Evolutionary conservation across 2,113 vertebrate species (phyloP), one percentile per base, ranked within the genome.

Genomic region (Puma concolor): DNA sequence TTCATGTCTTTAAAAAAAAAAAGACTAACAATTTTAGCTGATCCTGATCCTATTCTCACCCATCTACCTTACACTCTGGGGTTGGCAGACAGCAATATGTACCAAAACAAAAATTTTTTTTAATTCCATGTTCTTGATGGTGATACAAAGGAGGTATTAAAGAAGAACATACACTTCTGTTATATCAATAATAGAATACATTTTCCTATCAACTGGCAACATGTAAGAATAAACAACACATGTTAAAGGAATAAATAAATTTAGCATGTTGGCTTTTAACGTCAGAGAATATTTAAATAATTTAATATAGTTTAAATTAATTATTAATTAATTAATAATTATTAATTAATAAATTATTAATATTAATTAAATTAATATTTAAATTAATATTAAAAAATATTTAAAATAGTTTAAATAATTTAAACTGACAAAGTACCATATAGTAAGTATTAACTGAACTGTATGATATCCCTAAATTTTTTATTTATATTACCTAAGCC

Each of bases 401-500:
- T n/a, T n/a, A n/a, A n/a, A n/a, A n/a, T n/a, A n/a, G n/a, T n/a
- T n/a, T n/a, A n/a, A n/a, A n/a, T n/a, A n/a, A 31, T 92, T 97
- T 97, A 88, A 93, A 77, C 29, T 84, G n/a, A 8, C 83, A 90
- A 96, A n/a, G 29, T 52, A 92, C 12, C 25, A n/a, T 67, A 92
- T 1, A 67, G 1, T 90, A 94, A 95, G 63, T 94, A 92, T 87
- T 91, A 93, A 96, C 25, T 93, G 8, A 84, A 92, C 33, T 77
- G 17, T 93, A 38, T n/a, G 12, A 87, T 93, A 81, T 86, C 52
- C 19, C 5, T 63, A 50, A 93, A 83, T 88, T 96, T 94, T 41
- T 80, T 92, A 57, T 96, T 92, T 88, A 96, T 44, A 63, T 98
- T 99, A 99, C 99, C 99, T 99, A 97, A 99, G 98, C 99, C 99